phyloP scores from a whole-genome alignment of 2,888 invertebrate species.

The Diplolepis rosae region DNA sequence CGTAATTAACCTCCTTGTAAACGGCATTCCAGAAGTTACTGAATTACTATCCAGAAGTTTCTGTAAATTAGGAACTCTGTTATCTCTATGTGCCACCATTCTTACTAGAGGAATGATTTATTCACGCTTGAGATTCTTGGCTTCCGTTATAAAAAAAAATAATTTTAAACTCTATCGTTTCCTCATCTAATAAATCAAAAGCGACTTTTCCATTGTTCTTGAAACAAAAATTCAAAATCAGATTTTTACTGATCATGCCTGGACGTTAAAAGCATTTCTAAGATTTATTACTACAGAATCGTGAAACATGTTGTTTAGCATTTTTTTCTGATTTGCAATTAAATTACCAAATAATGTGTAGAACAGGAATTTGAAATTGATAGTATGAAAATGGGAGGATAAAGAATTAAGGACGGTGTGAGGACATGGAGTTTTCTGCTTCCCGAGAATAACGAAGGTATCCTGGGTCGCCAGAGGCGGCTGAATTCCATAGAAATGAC shows the following conservation, averaged over 20 bases:
- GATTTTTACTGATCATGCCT: not conserved
- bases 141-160: constrained; percentile 6
- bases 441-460: constrained; percentile 47
- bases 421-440: not conserved
- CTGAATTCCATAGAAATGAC: constrained; percentile 66
- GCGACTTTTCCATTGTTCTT: not conserved
- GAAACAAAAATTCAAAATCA: not conserved
- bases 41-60: too few species aligned
- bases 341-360: too few species aligned
- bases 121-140: constrained; percentile 10
- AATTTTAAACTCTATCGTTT: constrained; percentile 1
- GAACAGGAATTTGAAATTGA: too few species aligned
- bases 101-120: not conserved
- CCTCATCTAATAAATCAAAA: constrained; percentile 18
- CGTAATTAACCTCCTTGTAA: constrained; percentile 7
- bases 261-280: not conserved
- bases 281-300: too few species aligned
- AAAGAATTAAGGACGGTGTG: too few species aligned
- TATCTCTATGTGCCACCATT: not conserved
- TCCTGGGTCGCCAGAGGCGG: constrained; percentile 58
- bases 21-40: not conserved
- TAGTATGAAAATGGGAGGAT: too few species aligned
- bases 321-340: too few species aligned
- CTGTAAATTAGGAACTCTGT: not conserved
- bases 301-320: too few species aligned